Conservation (phyloP, 2,888 invertebrate species). For the Phania funesta region DNA sequence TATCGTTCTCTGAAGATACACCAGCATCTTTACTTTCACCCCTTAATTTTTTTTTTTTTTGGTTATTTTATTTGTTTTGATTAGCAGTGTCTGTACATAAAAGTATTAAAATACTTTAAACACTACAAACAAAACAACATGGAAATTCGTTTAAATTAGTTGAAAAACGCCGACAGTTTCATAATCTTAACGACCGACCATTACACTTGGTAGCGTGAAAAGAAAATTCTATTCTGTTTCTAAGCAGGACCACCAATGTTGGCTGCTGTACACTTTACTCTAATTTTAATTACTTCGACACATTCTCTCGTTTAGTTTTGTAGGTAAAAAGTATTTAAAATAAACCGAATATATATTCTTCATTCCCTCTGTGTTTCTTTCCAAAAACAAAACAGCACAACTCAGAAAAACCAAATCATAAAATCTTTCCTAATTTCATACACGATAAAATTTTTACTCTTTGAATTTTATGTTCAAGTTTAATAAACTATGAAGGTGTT, state of each 20-base stretch:
- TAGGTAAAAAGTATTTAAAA: neutral
- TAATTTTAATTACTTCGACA: conserved; percentile 40
- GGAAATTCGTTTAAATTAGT: conserved; percentile 30
- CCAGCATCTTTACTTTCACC: conserved; percentile 1
- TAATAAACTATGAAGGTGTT: neutral
- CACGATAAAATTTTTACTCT: neutral
- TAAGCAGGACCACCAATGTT: conserved; percentile 48
- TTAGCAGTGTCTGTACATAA: conserved; percentile 6
- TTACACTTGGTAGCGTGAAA: conserved; percentile 41
- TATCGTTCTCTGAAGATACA: neutral
- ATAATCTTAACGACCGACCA: conserved; percentile 45
- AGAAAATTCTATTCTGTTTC: conserved; percentile 29
- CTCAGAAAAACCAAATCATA: neutral
- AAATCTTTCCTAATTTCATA: neutral
- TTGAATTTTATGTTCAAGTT: neutral
- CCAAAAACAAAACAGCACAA: neutral
- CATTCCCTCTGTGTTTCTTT: neutral
- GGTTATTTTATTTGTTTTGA: neutral
- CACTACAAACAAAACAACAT: conserved; percentile 14
- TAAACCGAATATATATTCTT: conserved; percentile 6
- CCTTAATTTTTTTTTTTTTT: neutral
- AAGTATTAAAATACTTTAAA: conserved; percentile 54
- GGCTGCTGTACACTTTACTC: conserved; percentile 24
- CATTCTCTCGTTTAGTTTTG: conserved; percentile 35
- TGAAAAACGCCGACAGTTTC: conserved; percentile 43